Evolutionary conservation across 2,888 invertebrate genomes (phyloP), one percentile per base, ranked within the genome.

Genomic region (Agrochola circellaris): DNA sequence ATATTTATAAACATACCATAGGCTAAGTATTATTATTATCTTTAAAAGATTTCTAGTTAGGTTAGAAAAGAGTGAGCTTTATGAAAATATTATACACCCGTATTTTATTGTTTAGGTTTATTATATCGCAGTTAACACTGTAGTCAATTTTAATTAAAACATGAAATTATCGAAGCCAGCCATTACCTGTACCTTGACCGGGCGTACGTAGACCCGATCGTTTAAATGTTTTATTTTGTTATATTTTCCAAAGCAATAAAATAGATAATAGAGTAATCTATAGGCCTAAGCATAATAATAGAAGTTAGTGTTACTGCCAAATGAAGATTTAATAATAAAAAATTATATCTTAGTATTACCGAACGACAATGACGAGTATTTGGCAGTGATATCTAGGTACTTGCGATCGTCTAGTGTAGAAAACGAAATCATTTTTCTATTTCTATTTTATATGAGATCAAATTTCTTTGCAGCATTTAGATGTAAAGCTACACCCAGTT

Each of bases 1-100:
- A 94, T 96, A 95, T 96, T 96, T 96, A 96, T 96, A 94, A 95
- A 96, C 96, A 96, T 96, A 96, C 96, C 96, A 96, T 96, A 96
- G 96, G 94, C 88, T 96, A 96, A 96, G 96, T 93, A 94, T 95
- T 94, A 93, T 95, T 94, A 93, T 95, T 95, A 95, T 95, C 95
- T 96, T 96, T 93, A 92, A 94, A 96, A 95, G 95, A 96, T 95
- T 95, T 94, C 91, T 96, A 95, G 94, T 92, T 95, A 95, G 94
- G 93, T 92, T 95, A 95, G 93, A 92, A 95, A 95, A 91, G 96
- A 96, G 96, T 96, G 96, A 96, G 96, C 96, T 96, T 96, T 96
- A 95, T 93, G 92, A 93, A 92, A 93, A 94, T 93, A 94, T 92
- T 92, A 92, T 93, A 93, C 92, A 93, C 88, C 91, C 91, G 92